Evolutionary conservation across 2,888 invertebrate genomes (phyloP).

Genomic region (Meliscaeva auricollis): DNA sequence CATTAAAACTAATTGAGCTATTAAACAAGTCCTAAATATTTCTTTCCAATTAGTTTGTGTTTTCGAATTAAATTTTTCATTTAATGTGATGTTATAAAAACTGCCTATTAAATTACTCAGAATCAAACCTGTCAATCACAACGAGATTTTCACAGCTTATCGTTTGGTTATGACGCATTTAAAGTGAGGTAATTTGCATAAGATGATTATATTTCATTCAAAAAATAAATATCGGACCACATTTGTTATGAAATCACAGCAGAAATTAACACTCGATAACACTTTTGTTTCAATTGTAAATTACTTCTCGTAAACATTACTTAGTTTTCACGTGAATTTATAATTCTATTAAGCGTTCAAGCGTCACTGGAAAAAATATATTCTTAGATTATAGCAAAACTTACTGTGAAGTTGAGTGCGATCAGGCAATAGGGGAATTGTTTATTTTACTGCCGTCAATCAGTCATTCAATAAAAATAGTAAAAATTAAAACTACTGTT

Average conservation of each 20-base stretch:
- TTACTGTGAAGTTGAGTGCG: neutral
- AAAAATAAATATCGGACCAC: slow-evolving; percentile 5
- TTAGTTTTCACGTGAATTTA: neutral
- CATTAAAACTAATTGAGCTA: neutral
- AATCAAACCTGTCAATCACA: slow-evolving; percentile 5
- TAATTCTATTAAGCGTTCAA: too few species aligned
- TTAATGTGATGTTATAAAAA: too few species aligned
- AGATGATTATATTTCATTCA: neutral
- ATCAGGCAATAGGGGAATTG: neutral
- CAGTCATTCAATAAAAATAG: neutral
- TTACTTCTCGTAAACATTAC: neutral
- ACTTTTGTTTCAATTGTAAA: neutral
- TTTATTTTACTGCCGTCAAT: neutral
- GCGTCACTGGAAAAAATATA: slow-evolving; percentile 6
- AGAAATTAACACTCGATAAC: neutral
- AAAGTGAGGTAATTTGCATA: neutral
- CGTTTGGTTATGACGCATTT: neutral
- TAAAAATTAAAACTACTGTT: neutral
- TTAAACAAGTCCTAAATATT: neutral
- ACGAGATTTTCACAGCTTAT: too few species aligned
- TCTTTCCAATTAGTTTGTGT: neutral
- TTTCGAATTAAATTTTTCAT: neutral
- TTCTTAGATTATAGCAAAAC: slow-evolving; percentile 1
- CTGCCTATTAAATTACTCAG: neutral
- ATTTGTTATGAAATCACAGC: neutral